A percentile compares a stretch with the other conserved stretches of the same genome.
Evolutionary conservation across 1,140 invertebrate genomes (phyloP).

Genomic region (Thaumatotibia leucotreta): DNA sequence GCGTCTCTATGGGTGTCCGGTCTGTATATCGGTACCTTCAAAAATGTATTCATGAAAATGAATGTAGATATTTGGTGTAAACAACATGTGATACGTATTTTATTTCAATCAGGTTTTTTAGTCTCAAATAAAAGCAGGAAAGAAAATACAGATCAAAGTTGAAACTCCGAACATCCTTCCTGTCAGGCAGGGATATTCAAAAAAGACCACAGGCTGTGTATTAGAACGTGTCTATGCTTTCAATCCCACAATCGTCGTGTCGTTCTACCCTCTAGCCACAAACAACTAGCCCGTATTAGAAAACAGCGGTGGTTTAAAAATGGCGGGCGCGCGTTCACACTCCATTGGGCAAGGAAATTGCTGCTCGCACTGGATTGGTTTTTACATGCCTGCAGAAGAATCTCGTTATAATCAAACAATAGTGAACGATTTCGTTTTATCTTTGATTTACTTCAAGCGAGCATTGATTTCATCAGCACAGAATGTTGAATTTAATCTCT

Average conservation of each 20-base stretch:
- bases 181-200: background rate
- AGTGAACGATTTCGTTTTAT: slow-evolving; percentile 6
- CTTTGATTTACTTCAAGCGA: background rate
- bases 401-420: slow-evolving; percentile 11
- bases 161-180: background rate
- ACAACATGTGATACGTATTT: background rate
- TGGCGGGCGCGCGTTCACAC: slow-evolving; percentile 59
- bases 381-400: slow-evolving; percentile 8
- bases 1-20: background rate
- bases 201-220: background rate
- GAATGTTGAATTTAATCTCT: background rate
- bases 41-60: background rate
- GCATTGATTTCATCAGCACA: background rate
- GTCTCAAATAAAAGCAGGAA: background rate
- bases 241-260: slow-evolving; percentile 10
- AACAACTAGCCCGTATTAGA: slow-evolving; percentile 36
- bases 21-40: background rate
- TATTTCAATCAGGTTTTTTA: background rate
- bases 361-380: slow-evolving; percentile 26
- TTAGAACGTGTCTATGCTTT: slow-evolving; percentile 15
- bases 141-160: background rate
- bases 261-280: slow-evolving; percentile 14
- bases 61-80: background rate
- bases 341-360: slow-evolving; percentile 72
- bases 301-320: slow-evolving; percentile 48